Evolutionary conservation across 2,888 invertebrate genomes (phyloP), one percentile per base, ranked within the genome.

Genomic region (Tetranychus truncatus): DNA sequence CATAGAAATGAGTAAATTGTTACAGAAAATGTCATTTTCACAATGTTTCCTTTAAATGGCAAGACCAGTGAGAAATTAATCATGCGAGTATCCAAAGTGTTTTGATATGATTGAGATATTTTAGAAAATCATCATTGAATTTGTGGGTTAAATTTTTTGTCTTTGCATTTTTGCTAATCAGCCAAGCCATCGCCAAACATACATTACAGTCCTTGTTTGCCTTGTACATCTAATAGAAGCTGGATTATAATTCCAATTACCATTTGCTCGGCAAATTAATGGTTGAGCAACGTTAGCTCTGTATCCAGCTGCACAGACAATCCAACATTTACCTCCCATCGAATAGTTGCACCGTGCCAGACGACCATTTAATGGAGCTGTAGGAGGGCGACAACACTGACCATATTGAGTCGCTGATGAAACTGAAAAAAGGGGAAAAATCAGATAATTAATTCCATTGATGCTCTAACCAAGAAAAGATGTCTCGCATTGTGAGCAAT

Each of bases 191-290:
- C 55, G 9, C 55, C 55, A 55, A 15, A 55, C 55, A 55, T 5
- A 55, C 55, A 55, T 55, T 15, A 55, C 55, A 15, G 55, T 7
- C 15, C 15, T 55, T 15, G 55, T 55, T 55, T 9, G 15, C 15
- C 15, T 9, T 2, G 15, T 55, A 55, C 55, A 55, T 2, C 6
- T 55, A 55, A 55, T 55, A 7, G 55, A 15, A 55, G 20, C 72
- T n/a, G 72, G 72, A 44, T 72, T 20, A 11, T 45, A 24, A 24
- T n/a, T 65, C 73, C 73, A 73, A n/a, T 73, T 21, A 65, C 73
- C 55, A 66, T 73, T 66, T 8, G 65, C 21, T 11, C 18, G 66
- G 24, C 73, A 73, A 21, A 18, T 66, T 11, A 69, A 11, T 69
- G 69, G 69, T 24, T 24, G 20, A 69, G 11, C 20, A 11, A 69